Conservation (phyloP, 2,797 vertebrate genomes). For the Enteromius thamalakanensis region DNA sequence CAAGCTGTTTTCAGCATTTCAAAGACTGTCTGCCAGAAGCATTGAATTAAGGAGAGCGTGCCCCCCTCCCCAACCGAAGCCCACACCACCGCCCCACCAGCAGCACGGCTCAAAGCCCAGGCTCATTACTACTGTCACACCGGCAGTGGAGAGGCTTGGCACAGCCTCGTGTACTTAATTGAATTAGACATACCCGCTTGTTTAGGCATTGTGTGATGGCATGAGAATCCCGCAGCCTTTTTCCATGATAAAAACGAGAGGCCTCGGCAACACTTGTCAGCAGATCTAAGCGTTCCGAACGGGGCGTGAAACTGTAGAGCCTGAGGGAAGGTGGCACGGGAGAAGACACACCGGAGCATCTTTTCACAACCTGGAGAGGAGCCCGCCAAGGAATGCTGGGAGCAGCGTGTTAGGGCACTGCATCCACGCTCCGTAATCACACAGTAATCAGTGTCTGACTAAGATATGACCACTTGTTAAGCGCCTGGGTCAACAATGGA, state of each 20-base stretch:
- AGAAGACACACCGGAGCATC: conserved; percentile 65
- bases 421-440: conserved; percentile 22
- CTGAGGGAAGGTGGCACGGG: conserved; percentile 54
- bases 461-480: conserved; percentile 47
- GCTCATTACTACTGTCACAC: conserved; percentile 81
- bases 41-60: conserved; percentile 69
- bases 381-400: conserved; percentile 64
- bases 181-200: conserved; percentile 87
- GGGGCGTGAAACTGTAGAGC: conserved; percentile 34
- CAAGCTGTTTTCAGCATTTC: conserved; percentile 70
- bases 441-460: conserved; percentile 46
- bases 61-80: conserved; percentile 52
- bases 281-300: conserved; percentile 72
- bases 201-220: conserved; percentile 80
- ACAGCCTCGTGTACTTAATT: conserved; percentile 82
- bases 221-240: conserved; percentile 79
- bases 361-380: conserved; percentile 59
- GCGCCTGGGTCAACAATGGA: neutral
- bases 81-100: conserved; percentile 55
- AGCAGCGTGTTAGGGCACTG: conserved; percentile 30
- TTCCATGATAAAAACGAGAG: conserved; percentile 69
- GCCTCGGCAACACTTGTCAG: conserved; percentile 77
- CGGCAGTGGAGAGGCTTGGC: conserved; percentile 78
- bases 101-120: conserved; percentile 67
- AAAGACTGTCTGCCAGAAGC: conserved; percentile 67